Base-by-base conservation (phyloP, 2,113 vertebrate genomes). In the Parus major region DNA sequence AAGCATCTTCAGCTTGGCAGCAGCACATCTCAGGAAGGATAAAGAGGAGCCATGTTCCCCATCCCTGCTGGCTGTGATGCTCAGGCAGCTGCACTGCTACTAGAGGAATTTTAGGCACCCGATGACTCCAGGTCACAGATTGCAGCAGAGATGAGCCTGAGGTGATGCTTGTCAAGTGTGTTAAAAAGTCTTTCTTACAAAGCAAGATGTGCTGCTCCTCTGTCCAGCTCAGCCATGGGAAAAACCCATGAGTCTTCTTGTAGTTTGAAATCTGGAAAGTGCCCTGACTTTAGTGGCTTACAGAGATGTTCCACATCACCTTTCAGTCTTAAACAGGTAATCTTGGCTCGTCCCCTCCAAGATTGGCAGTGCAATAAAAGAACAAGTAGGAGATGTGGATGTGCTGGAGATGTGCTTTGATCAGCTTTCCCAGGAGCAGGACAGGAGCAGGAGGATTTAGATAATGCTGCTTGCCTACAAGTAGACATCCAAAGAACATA, bases 31-130 rank as follows among this genome's bases (percentile, higher is more conserved):
- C 20, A 66, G 53, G 27, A 50, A 12, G 60, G 49, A 9, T 20
- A 55, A 27, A 52, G 22, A 4, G 0, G 4, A 76, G n/a, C 27
- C 31, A 41, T 4, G 0, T 35, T 47, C 7, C 29, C 44, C 19
- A 24, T 24, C 1, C 2, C 60, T 59, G 27, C 36, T 66, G 77
- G 6, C 20, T 64, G 27, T 13, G 50, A 33, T 59, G 28, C 60
- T 84, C 29, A 10, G 50, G 33, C 6, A 6, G 27, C 28, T 47
- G 20, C 29, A 1, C n/a, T 50, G 36, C 69, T 81, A 52, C 42
- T 56, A 41, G 39, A 60, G 60, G 39, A 66, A 7, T 24, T 88
- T 86, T 44, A 73, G 47, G 27, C 2, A 2, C 36, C 10, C 0
- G 0, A 9, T 49, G 46, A 42, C 57, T 49, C 25, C 57, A 71